Evolutionary conservation across 2,888 invertebrate species (phyloP), one percentile per base, ranked within the genome.

Genomic region (Lasius platythorax): DNA sequence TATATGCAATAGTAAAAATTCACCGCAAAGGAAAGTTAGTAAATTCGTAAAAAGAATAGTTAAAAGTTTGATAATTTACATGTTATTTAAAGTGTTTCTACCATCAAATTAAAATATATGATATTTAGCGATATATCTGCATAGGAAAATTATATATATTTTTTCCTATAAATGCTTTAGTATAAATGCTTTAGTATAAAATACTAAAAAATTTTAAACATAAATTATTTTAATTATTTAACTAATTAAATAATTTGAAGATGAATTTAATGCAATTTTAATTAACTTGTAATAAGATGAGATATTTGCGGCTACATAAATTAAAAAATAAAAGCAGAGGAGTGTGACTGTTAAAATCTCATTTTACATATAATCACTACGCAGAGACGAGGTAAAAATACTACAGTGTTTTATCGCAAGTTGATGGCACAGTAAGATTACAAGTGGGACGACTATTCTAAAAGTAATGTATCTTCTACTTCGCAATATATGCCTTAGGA

Each of bases 401-500:
- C 18, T 12, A 28, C 5, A 40, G 15, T 50, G 5, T 78, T 61
- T 61, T 28, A 73, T 37, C 61, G 58, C 23, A n/a, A 46, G 28
- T 46, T 72, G 61, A 12, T 50, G 53, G n/a, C 53, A 53, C 33
- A 46, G 61, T 73, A 74, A 61, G 46, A 63, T 81, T 63, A 53
- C 61, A 30, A 74, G 12, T 61, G 18, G 18, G 46, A n/a, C 46
- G 12, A 73, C 61, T n/a, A 46, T 73, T 74, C 37, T 11, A 18
- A 56, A 73, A 74, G 74, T 81, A 74, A 81, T 81, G 79, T 81
- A 81, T 81, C 79, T 81, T 61, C 46, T 73, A 61, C 75, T 46
- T 74, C 61, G 79, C 79, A 74, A 81, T 81, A 81, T 70, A 74
- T 81, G 79, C 79, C 79, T 70, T 73, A 74, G 79, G 33, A 78